These are phyloP conservation scores for Chloropsis hardwickii DNA, from an alignment of 2,113 vertebrate species.

Conservation along the genomic window DNA sequence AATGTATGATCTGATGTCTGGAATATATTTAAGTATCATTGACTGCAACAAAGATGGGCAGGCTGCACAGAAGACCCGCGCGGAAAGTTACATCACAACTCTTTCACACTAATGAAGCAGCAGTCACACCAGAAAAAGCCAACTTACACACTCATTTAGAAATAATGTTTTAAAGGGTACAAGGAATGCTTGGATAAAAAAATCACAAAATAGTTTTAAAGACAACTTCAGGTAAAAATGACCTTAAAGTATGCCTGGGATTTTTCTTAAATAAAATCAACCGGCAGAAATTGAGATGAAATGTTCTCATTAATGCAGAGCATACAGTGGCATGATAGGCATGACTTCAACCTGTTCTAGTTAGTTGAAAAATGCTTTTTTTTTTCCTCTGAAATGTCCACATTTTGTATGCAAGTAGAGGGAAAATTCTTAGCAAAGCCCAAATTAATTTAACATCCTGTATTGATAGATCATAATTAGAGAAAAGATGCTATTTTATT, in stretches of 20 bases:
- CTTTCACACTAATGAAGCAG: not conserved
- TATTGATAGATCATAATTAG: not conserved
- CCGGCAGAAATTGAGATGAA: not conserved
- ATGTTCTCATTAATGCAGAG: not conserved
- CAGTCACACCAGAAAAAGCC: not conserved
- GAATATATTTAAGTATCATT: not conserved
- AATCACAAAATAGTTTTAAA: not conserved
- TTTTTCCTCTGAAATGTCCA: not conserved
- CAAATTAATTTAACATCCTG: not conserved
- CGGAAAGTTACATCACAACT: not conserved
- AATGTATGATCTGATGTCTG: not conserved
- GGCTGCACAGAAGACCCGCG: not conserved
- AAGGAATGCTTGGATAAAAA: not conserved
- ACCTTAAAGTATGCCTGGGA: not conserved
- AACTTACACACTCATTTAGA: not conserved
- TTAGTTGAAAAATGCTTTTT: not conserved
- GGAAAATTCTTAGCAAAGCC: not conserved
- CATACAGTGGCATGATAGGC: not conserved
- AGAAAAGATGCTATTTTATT: not conserved
- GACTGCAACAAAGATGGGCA: not conserved
- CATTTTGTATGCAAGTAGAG: not conserved
- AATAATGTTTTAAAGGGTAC: not conserved
- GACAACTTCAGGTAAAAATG: not conserved
- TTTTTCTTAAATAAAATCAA: not conserved
- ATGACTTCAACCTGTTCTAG: not conserved